Conservation (phyloP, 2,797 vertebrate genomes). For the Scyliorhinus canicula region DNA sequence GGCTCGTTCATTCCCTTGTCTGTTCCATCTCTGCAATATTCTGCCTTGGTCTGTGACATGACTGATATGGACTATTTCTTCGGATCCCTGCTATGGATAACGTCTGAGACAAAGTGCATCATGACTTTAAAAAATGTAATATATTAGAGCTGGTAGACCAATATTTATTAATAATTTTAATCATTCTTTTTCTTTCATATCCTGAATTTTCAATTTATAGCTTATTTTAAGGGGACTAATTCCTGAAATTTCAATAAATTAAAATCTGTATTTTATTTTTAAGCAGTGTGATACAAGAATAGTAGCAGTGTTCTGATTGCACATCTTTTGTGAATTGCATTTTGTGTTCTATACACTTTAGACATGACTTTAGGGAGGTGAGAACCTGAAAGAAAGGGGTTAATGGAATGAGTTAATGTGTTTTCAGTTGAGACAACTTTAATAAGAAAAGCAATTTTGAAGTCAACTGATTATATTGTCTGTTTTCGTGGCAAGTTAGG, state of each 20-base stretch:
- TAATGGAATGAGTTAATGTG: neutral
- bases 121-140: neutral
- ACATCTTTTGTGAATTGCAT: neutral
- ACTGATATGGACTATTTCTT: neutral
- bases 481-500: neutral
- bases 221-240: neutral
- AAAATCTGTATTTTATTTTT: neutral
- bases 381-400: neutral
- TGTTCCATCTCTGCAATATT: too few relatives aligned
- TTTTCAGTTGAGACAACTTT: neutral
- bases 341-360: neutral
- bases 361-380: neutral
- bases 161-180: neutral
- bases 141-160: too few relatives aligned
- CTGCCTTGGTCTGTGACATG: too few relatives aligned
- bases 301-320: neutral
- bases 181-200: neutral
- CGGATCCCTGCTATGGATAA: neutral
- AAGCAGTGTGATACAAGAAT: neutral
- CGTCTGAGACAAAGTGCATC: neutral
- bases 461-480: neutral
- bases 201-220: neutral
- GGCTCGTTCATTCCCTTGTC: neutral
- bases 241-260: neutral
- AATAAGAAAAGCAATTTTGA: neutral